Evolutionary conservation across 2,113 vertebrate genomes (phyloP).

Genomic region (Erythrolamprus reginae): DNA sequence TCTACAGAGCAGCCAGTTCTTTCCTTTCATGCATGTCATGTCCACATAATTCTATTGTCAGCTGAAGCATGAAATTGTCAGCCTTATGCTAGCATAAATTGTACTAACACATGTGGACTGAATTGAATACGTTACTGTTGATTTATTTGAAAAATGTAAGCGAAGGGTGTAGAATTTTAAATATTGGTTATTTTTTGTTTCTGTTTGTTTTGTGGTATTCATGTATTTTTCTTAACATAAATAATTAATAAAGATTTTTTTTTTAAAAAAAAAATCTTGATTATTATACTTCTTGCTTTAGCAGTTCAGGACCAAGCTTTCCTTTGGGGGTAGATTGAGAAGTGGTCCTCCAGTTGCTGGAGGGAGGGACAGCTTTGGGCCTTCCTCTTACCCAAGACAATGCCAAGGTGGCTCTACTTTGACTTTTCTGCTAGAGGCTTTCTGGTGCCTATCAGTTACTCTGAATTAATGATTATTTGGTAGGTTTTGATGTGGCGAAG

Average conservation of each 20-base stretch:
- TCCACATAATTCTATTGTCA: background rate
- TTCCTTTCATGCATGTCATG: background rate
- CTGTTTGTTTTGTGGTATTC: too few species aligned
- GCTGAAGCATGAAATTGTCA: background rate
- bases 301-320: background rate
- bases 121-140: background rate
- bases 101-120: background rate
- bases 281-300: background rate
- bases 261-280: too few species aligned
- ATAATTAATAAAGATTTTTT: too few species aligned
- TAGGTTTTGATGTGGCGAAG: constrained; percentile 97
- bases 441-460: background rate
- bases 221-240: too few species aligned
- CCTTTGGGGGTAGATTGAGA: background rate
- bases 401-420: background rate
- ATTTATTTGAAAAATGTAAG: background rate
- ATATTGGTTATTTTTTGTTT: too few species aligned
- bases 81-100: background rate
- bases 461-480: constrained; percentile 16
- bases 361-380: background rate
- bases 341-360: background rate
- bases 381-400: background rate
- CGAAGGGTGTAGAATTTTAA: background rate
- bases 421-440: background rate
- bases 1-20: background rate